A percentile compares a stretch with the other conserved stretches of the same genome.
Conservation (phyloP, 2,888 invertebrate genomes). For the Cybosia mesomella region DNA sequence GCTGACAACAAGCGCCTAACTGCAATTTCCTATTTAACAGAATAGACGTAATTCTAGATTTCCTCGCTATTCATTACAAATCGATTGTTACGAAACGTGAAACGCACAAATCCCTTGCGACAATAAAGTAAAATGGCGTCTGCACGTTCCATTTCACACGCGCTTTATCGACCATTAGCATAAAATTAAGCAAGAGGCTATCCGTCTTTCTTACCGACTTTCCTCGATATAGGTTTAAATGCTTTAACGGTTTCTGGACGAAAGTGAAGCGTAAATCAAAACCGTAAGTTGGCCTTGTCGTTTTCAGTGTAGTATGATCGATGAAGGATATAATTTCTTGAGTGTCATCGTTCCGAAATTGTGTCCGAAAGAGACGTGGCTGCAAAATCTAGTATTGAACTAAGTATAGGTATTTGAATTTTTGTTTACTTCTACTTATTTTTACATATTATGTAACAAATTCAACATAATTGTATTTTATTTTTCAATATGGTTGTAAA, state of each 20-base stretch:
- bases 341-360: conserved; percentile 43
- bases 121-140: conserved; percentile 42
- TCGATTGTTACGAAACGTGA: conserved; percentile 44
- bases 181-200: conserved; percentile 73
- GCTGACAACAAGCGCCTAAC: conserved; percentile 2
- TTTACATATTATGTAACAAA: too few species aligned
- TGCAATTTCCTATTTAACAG: conserved; percentile 6
- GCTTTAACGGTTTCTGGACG: conserved; percentile 79
- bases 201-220: conserved; percentile 78
- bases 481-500: too few species aligned
- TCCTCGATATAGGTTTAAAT: conserved; percentile 76
- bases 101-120: conserved; percentile 43
- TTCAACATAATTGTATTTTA: too few species aligned
- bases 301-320: conserved; percentile 66
- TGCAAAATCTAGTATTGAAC: too few species aligned
- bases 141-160: conserved; percentile 75
- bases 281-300: conserved; percentile 62
- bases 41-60: conserved; percentile 34
- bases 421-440: neutral
- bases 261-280: conserved; percentile 82
- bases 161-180: conserved; percentile 65
- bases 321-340: conserved; percentile 53
- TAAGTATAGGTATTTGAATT: neutral
- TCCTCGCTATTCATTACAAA: conserved; percentile 37
- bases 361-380: conserved; percentile 3